These are phyloP conservation scores for Cnemophilus loriae DNA, from an alignment of 2,113 vertebrate species.

Conservation along the genomic window DNA sequence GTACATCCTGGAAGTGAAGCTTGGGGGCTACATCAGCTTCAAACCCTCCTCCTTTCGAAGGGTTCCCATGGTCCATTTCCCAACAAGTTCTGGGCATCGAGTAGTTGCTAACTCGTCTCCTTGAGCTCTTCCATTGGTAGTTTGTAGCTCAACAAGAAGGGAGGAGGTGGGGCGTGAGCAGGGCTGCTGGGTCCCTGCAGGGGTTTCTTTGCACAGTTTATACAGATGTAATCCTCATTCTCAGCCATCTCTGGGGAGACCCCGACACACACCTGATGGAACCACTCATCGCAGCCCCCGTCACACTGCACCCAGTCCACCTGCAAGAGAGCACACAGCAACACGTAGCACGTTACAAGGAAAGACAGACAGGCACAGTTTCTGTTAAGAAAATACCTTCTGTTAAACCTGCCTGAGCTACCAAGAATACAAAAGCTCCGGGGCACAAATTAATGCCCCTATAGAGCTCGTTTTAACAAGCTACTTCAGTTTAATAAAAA, in stretches of 20 bases:
- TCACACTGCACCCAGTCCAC: slow-evolving; percentile 99
- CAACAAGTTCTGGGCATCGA: slow-evolving; percentile 49
- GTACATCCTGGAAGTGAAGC: slow-evolving; percentile 67
- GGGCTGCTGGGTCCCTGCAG: slow-evolving; percentile 73
- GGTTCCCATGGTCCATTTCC: slow-evolving; percentile 66
- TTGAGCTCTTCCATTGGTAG: slow-evolving; percentile 79
- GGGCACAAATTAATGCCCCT: neutral
- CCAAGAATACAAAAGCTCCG: neutral
- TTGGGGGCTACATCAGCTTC: slow-evolving; percentile 54
- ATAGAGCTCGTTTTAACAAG: neutral
- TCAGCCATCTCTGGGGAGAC: slow-evolving; percentile 98
- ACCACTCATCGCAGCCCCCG: slow-evolving; percentile 98
- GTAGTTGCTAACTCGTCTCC: slow-evolving; percentile 84
- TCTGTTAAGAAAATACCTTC: neutral
- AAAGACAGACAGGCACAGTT: neutral
- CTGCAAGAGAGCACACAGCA: slow-evolving; percentile 74
- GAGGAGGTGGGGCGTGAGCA: slow-evolving; percentile 66
- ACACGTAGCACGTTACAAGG: neutral
- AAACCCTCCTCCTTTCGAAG: slow-evolving; percentile 45
- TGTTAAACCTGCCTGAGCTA: neutral
- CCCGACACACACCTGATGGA: slow-evolving; percentile 97
- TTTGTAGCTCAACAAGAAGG: slow-evolving; percentile 77
- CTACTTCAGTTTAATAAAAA: neutral
- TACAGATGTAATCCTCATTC: slow-evolving; percentile 97
- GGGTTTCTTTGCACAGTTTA: slow-evolving; percentile 87